Base-by-base conservation (phyloP, 2,113 vertebrate species). In the Crocuta crocuta region DNA sequence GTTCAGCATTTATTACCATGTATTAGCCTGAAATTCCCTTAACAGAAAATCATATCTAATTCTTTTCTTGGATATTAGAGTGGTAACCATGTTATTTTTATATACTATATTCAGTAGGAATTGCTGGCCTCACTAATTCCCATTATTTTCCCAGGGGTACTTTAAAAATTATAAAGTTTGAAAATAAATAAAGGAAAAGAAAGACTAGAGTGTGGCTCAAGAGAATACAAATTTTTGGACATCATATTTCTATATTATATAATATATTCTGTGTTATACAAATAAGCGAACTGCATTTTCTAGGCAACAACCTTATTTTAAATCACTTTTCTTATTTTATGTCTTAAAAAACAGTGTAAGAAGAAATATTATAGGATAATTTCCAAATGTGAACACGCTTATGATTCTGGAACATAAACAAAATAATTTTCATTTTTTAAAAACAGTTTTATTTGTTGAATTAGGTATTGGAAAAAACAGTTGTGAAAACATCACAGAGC, bases 1-100 rank as follows among this genome's bases (percentile, higher is more conserved):
- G 91, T 97, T 98, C 97, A 96, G 98, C 91, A 98, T 97, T 96
- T 98, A 98, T 98, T 98, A 98, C 96, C 97, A 98, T 97, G 98
- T 91, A 94, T 97, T 97, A 97, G 58, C 88, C 84, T 91, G 45
- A 90, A 97, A 97, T 97, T 97, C 84, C 88, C 90, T 97, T 92
- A 95, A 92, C 76, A 95, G 84, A 96, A 76, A 90, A 92, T 63
- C 50, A 7, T 79, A 87, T 68, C 94, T 88, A 76, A 76, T 84
- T 96, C 26, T 94, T 68, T 66, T 93, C 73, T 84, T 48, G 78
- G 68, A 65, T 82, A 63, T 39, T 23, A 80, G n/a, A 90, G 45
- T 43, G 55, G 65, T 85, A n/a, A 48, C 55, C 31, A 79, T 65
- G 55, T 93, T 84, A 88, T 86, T 78, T 28, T 91, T 11, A 33